Evolutionary conservation across 2,888 invertebrate genomes (phyloP).

Genomic region (Chironomus tentans): DNA sequence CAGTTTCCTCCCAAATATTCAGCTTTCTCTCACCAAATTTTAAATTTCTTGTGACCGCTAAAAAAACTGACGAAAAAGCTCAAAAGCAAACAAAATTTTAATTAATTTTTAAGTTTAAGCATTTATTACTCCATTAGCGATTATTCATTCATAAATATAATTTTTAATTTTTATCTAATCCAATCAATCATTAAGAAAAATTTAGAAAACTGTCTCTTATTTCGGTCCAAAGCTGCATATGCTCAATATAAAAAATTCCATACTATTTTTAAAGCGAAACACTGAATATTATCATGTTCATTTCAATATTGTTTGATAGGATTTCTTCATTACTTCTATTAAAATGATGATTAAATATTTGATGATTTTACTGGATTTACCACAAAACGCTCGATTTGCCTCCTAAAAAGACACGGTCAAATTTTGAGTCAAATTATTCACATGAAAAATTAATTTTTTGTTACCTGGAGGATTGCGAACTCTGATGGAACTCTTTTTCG

Average conservation of each 20-base stretch:
- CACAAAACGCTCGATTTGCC: constrained; percentile 79
- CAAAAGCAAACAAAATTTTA: background rate
- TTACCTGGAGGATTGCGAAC: constrained; percentile 74
- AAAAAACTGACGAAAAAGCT: background rate
- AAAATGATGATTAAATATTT: background rate
- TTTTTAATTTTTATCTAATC: background rate
- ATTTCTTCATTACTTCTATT: too few relatives aligned
- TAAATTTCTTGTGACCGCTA: background rate
- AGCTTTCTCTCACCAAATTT: background rate
- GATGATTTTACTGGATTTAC: constrained; percentile 46
- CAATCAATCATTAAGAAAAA: background rate
- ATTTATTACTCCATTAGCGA: too few relatives aligned
- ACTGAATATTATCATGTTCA: background rate
- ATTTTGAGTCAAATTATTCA: too few relatives aligned
- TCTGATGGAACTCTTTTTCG: constrained; percentile 69
- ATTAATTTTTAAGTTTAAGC: background rate
- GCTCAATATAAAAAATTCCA: background rate
- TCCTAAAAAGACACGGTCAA: constrained; percentile 37
- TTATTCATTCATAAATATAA: too few relatives aligned
- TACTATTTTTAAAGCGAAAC: background rate
- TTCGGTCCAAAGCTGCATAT: background rate
- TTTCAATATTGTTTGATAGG: background rate
- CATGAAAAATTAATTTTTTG: too few relatives aligned
- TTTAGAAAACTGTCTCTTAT: too few relatives aligned
- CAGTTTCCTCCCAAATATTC: too few relatives aligned